Conservation (phyloP, 2,113 vertebrate species). For the Tenrec ecaudatus region DNA sequence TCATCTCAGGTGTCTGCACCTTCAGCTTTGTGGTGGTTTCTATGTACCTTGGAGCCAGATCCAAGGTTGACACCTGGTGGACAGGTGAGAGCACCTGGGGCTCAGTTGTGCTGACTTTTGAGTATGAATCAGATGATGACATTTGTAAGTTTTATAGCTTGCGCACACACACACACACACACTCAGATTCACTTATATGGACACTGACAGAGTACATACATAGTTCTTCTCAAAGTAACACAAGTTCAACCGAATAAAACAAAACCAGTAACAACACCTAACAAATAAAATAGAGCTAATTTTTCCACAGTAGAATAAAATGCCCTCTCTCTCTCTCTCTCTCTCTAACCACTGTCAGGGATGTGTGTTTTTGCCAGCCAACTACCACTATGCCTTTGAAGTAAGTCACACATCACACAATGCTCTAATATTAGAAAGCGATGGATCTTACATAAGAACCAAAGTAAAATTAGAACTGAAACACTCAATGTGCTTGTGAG, state of each 20-base stretch:
- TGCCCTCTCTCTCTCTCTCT: background rate
- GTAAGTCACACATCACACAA: background rate
- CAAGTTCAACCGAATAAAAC: conserved; percentile 5
- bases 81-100: background rate
- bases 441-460: conserved; percentile 63
- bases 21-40: background rate
- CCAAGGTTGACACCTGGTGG: background rate
- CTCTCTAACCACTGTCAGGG: background rate
- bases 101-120: background rate
- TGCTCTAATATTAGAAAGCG: conserved; percentile 58
- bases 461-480: conserved; percentile 59
- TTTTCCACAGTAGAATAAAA: background rate
- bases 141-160: background rate
- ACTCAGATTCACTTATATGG: background rate
- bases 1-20: background rate
- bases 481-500: conserved; percentile 58
- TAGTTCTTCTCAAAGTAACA: conserved; percentile 2
- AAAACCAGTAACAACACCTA: background rate
- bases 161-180: background rate
- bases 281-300: background rate
- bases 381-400: background rate
- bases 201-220: background rate
- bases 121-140: background rate
- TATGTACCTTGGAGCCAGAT: background rate
- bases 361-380: background rate